Evolutionary conservation across 2,797 vertebrate species (phyloP).

Genomic region (Chrosomus eos): DNA sequence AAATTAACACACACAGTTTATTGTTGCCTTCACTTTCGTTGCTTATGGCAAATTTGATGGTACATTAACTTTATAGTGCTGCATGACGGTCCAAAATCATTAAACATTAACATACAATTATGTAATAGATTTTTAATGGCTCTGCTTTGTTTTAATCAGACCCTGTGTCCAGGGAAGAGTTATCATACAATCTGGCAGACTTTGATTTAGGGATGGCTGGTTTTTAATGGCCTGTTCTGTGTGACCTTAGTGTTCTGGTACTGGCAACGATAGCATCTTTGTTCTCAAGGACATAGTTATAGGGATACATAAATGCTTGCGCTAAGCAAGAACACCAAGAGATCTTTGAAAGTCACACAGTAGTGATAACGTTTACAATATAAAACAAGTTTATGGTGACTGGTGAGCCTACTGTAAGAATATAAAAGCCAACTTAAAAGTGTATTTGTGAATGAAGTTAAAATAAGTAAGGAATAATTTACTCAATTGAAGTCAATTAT

Average conservation of each 20-base stretch:
- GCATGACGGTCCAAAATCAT: slow-evolving; percentile 60
- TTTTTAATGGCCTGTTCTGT: slow-evolving; percentile 60
- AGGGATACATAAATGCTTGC: slow-evolving; percentile 14
- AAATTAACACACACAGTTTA: slow-evolving; percentile 33
- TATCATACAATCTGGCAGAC: slow-evolving; percentile 59
- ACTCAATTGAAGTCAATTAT: no score
- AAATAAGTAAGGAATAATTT: no score
- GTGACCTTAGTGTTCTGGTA: slow-evolving; percentile 58
- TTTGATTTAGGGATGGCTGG: slow-evolving; percentile 60
- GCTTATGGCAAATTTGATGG: slow-evolving; percentile 48
- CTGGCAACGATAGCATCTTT: slow-evolving; percentile 12
- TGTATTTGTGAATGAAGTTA: no score
- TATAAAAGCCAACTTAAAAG: background rate
- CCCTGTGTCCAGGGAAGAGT: slow-evolving; percentile 44
- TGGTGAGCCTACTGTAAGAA: background rate
- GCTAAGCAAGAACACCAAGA: background rate
- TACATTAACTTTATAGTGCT: slow-evolving; percentile 58
- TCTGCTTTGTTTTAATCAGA: slow-evolving; percentile 69
- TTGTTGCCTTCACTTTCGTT: slow-evolving; percentile 46
- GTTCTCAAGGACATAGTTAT: slow-evolving; percentile 37
- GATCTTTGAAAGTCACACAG: slow-evolving; percentile 10
- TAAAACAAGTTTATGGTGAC: background rate
- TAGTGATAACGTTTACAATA: background rate
- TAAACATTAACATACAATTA: slow-evolving; percentile 63
- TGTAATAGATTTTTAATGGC: slow-evolving; percentile 68